Percentiles rank a stretch among this genome's conserved stretches.
Evolutionary conservation across 2,888 invertebrate genomes (phyloP).

Genomic region (Tineola bisselliella): DNA sequence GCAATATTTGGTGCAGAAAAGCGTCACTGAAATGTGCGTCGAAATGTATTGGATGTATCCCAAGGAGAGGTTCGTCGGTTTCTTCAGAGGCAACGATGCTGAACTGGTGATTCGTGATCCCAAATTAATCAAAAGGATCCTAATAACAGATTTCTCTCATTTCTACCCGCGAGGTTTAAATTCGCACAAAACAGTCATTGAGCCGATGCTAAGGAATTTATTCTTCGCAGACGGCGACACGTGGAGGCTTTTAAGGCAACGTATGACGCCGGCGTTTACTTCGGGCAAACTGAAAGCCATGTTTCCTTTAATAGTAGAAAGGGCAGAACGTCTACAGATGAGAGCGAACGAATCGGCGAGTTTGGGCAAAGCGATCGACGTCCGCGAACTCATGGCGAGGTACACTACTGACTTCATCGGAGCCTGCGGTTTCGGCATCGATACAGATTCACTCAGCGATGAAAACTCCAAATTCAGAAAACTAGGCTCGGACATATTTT

Average conservation of each 20-base stretch:
- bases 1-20: constrained; percentile 28
- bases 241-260: constrained; percentile 42
- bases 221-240: constrained; percentile 43
- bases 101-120: constrained; percentile 36
- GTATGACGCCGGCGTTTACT: constrained; percentile 45
- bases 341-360: constrained; percentile 26
- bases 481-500: constrained; percentile 15
- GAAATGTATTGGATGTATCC: constrained; percentile 40
- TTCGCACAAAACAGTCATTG: constrained; percentile 27
- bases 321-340: constrained; percentile 33
- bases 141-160: constrained; percentile 30
- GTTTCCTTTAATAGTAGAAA: constrained; percentile 42
- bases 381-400: constrained; percentile 46
- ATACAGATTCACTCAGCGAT: constrained; percentile 35
- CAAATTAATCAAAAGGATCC: constrained; percentile 29
- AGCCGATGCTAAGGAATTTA: constrained; percentile 36
- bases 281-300: constrained; percentile 42
- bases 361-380: constrained; percentile 20
- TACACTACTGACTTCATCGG: constrained; percentile 46
- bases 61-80: constrained; percentile 29
- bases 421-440: constrained; percentile 41
- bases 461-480: constrained; percentile 38
- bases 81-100: constrained; percentile 17
- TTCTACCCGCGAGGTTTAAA: constrained; percentile 34
- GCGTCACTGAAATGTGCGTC: constrained; percentile 27